Conservation (phyloP, 2,888 invertebrate genomes). For the Drosophila subquinaria region DNA sequence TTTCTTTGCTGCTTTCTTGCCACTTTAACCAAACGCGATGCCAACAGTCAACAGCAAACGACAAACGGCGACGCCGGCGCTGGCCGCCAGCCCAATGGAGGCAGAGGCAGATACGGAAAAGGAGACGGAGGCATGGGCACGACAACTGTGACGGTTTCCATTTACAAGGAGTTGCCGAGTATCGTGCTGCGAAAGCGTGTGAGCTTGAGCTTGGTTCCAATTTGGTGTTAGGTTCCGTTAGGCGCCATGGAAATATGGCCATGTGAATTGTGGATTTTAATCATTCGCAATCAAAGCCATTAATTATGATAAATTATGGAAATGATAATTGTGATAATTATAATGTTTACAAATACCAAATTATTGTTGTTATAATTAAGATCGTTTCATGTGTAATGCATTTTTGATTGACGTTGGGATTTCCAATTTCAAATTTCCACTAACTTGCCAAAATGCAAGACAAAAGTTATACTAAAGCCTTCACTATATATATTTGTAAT, state of each 20-base stretch:
- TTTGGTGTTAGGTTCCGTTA: constrained; percentile 73
- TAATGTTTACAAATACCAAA: background rate
- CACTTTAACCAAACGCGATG: constrained; percentile 62
- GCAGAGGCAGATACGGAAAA: background rate
- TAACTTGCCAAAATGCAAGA: background rate
- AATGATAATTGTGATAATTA: background rate
- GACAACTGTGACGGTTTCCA: constrained; percentile 78
- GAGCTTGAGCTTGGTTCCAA: constrained; percentile 65
- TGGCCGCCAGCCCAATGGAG: constrained; percentile 36
- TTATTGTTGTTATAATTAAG: background rate
- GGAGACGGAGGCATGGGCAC: constrained; percentile 27
- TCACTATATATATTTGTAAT: background rate
- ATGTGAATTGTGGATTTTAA: constrained; percentile 61
- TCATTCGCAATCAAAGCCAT: constrained; percentile 49
- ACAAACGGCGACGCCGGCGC: constrained; percentile 48
- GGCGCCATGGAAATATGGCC: constrained; percentile 67
- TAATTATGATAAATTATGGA: constrained; percentile 7
- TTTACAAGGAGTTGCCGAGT: constrained; percentile 65
- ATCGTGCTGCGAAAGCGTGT: constrained; percentile 66
- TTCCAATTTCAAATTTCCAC: constrained; percentile 15
- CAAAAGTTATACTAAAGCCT: background rate
- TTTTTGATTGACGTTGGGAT: constrained; percentile 3
- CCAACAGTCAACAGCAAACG: constrained; percentile 23
- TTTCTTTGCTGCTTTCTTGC: constrained; percentile 73
- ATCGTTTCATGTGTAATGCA: too few species aligned